phyloP scores from a whole-genome alignment of 2,888 invertebrate genomes.

The Noctua comes region DNA sequence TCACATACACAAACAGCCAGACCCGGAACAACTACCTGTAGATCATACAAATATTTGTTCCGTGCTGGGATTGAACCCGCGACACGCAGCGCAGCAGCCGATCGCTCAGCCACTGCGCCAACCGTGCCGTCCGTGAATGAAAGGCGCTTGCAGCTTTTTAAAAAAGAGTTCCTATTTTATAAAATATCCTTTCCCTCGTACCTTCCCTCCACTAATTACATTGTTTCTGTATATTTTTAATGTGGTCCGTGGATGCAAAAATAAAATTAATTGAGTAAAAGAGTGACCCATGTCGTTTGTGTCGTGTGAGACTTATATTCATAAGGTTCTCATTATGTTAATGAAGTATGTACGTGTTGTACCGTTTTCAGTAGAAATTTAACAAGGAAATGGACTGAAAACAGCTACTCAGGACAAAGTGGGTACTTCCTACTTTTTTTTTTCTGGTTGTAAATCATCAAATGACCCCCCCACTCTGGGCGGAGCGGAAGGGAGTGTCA shows the following conservation, averaged over 20 bases:
- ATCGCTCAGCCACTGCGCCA: no score
- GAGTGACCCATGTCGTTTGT: conserved; percentile 30
- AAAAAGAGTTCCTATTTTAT: neutral
- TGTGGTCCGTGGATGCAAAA: conserved; percentile 17
- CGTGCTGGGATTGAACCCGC: no score
- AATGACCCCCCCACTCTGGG: no score
- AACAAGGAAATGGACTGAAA: conserved; percentile 14
- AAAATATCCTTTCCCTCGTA: neutral
- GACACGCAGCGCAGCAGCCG: no score
- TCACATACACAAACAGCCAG: no score
- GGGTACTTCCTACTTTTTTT: neutral
- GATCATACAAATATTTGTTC: no score
- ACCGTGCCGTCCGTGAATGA: no score
- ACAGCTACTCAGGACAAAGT: neutral
- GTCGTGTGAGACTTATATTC: conserved; percentile 18
- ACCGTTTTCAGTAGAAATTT: neutral
- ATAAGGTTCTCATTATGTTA: conserved; percentile 47
- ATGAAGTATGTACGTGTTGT: conserved; percentile 49
- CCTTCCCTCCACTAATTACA: conserved; percentile 23
- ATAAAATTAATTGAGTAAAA: conserved; percentile 41
- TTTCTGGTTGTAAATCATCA: no score
- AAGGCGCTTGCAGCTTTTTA: neutral
- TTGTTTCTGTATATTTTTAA: conserved; percentile 21
- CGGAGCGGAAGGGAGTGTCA: no score
- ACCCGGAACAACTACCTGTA: no score